Conservation (phyloP, 2,888 invertebrate species). For the Trileptium ribeirensis region DNA sequence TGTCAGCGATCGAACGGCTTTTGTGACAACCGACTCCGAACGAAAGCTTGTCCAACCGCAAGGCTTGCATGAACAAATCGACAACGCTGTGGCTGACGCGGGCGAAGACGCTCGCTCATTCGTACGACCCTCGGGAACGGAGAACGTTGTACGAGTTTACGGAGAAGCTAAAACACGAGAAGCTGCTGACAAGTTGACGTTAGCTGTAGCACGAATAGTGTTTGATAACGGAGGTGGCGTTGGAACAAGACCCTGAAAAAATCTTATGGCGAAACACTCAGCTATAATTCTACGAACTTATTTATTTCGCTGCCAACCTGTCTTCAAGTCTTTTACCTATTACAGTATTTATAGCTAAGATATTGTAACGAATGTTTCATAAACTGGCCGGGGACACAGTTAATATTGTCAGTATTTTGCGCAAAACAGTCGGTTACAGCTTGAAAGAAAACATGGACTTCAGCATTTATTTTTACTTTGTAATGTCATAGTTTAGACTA, state of each 20-base stretch:
- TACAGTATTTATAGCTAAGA: too few species aligned
- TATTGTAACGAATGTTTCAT: too few species aligned
- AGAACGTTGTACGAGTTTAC: conserved; percentile 89
- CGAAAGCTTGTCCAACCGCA: background rate
- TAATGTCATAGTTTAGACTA: too few species aligned
- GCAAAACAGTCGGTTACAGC: too few species aligned
- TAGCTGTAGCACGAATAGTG: background rate
- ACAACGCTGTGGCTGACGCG: background rate
- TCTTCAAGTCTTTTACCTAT: too few species aligned
- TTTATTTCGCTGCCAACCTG: too few species aligned
- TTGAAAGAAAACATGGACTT: too few species aligned
- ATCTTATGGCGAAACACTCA: too few species aligned
- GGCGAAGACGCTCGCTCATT: conserved; percentile 41
- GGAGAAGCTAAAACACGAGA: conserved; percentile 74
- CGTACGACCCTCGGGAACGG: conserved; percentile 86
- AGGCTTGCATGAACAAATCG: background rate
- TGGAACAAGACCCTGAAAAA: background rate
- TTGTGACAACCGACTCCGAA: background rate
- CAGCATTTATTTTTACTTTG: too few species aligned
- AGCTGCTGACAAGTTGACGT: background rate
- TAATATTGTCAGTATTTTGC: too few species aligned
- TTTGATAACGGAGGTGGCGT: background rate
- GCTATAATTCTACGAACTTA: too few species aligned
- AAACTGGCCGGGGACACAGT: too few species aligned
- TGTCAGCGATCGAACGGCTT: conserved; percentile 60